These are phyloP conservation scores for Drosophila novamexicana DNA, from an alignment of 1,140 invertebrate genomes.

Conservation along the genomic window DNA sequence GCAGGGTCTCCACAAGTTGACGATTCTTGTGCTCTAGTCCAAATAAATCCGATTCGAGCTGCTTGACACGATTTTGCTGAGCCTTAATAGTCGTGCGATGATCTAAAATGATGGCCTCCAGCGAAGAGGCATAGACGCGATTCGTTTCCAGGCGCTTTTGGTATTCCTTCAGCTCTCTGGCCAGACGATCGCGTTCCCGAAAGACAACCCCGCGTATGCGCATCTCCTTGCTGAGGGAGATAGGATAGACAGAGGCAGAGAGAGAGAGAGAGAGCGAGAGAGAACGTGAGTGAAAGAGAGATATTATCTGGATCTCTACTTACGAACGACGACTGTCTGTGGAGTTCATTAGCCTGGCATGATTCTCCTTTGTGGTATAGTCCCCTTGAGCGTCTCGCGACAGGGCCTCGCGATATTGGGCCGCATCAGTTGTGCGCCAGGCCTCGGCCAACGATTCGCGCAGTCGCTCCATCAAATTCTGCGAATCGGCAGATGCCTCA, in stretches of 20 bases:
- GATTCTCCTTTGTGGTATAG: background rate
- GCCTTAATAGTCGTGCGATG: background rate
- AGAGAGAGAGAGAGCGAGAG: background rate
- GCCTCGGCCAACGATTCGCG: constrained; percentile 49
- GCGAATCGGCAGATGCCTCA: constrained; percentile 27
- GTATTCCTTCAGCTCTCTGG: constrained; percentile 83
- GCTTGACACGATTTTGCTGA: background rate
- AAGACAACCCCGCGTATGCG: constrained; percentile 35
- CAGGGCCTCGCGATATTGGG: constrained; percentile 17
- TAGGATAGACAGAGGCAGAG: background rate
- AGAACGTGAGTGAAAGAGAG: background rate
- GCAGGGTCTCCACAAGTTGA: constrained; percentile 87
- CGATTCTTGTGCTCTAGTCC: constrained; percentile 85
- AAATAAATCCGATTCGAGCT: constrained; percentile 16
- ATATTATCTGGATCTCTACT: background rate
- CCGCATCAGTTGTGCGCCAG: constrained; percentile 55
- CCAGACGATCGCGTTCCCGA: constrained; percentile 84
- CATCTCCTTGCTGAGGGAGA: constrained; percentile 21
- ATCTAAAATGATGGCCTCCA: constrained; percentile 62
- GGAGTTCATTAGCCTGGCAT: background rate
- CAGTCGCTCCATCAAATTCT: constrained; percentile 44
- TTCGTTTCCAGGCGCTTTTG: constrained; percentile 81
- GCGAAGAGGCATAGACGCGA: constrained; percentile 73
- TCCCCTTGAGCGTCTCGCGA: background rate
- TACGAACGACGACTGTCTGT: background rate